Evolutionary conservation across 2,888 invertebrate genomes (phyloP).

Genomic region (Drosophila engyochracea): DNA sequence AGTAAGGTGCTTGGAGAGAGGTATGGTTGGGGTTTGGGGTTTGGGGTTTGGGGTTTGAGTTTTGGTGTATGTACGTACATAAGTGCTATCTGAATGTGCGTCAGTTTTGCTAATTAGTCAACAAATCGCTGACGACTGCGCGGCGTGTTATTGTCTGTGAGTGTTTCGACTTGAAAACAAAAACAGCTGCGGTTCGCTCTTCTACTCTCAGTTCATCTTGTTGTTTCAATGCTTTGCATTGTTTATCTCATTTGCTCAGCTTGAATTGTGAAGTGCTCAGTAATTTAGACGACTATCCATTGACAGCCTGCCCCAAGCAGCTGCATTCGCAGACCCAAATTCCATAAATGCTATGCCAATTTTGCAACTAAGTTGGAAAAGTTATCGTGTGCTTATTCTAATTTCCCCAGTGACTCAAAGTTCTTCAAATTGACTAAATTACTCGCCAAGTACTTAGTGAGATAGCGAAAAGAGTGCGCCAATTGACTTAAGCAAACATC

Average conservation of each 20-base stretch:
- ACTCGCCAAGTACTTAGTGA: slow-evolving; percentile 39
- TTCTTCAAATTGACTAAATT: slow-evolving; percentile 58
- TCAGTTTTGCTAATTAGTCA: slow-evolving; percentile 68
- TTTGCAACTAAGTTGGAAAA: slow-evolving; percentile 44
- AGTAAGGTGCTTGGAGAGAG: neutral
- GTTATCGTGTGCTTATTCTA: slow-evolving; percentile 44
- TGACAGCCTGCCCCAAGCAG: slow-evolving; percentile 43
- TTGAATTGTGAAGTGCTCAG: slow-evolving; percentile 55
- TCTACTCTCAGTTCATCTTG: neutral
- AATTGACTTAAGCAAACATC: slow-evolving; percentile 13
- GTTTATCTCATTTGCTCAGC: slow-evolving; percentile 35
- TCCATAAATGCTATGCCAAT: slow-evolving; percentile 16
- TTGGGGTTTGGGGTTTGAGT: neutral
- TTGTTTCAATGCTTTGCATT: slow-evolving; percentile 12
- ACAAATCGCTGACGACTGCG: slow-evolving; percentile 42
- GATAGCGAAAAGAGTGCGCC: slow-evolving; percentile 40
- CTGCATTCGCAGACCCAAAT: slow-evolving; percentile 36
- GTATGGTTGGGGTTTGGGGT: neutral
- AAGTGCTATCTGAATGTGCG: slow-evolving; percentile 41
- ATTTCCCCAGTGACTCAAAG: slow-evolving; percentile 64
- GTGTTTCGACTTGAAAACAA: slow-evolving; percentile 37
- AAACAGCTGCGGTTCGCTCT: slow-evolving; percentile 27
- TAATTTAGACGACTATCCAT: slow-evolving; percentile 68
- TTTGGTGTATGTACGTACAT: neutral
- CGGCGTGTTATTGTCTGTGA: slow-evolving; percentile 7